Conservation (phyloP, 2,888 invertebrate genomes). For the Trichogramma dendrolimi region DNA sequence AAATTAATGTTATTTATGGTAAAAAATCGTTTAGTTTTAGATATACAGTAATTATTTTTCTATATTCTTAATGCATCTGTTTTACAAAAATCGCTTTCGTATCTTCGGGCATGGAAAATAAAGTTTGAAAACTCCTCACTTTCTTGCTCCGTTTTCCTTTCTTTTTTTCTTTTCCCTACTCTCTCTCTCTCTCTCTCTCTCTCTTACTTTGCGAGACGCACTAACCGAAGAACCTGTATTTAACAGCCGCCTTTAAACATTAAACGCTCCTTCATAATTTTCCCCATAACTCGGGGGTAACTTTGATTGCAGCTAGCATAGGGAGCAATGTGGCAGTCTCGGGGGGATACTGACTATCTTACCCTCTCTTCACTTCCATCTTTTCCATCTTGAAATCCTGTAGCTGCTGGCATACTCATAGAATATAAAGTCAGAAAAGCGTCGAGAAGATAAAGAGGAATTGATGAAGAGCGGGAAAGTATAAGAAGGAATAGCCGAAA, state of each 20-base stretch:
- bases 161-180: constrained; percentile 1
- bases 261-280: constrained; percentile 47
- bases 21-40: no score
- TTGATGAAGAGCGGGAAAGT: constrained; percentile 20
- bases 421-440: constrained; percentile 28
- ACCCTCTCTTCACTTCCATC: constrained; percentile 25
- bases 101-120: no score
- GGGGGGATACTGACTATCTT: constrained; percentile 37
- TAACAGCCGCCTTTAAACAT: constrained; percentile 50
- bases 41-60: no score
- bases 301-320: constrained; percentile 49
- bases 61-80: no score
- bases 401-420: constrained; percentile 23
- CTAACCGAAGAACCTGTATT: constrained; percentile 37
- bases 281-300: constrained; percentile 48
- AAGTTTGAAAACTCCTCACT: no score
- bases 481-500: constrained; percentile 21
- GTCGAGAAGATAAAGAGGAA: constrained; percentile 7
- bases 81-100: no score
- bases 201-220: constrained; percentile 12
- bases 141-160: constrained; percentile 8
- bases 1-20: no score
- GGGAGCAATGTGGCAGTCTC: constrained; percentile 32
- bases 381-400: no score
- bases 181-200: constrained; percentile 3